These are phyloP conservation scores for Calliphora vomitoria DNA, from an alignment of 2,888 invertebrate species.

Conservation along the genomic window DNA sequence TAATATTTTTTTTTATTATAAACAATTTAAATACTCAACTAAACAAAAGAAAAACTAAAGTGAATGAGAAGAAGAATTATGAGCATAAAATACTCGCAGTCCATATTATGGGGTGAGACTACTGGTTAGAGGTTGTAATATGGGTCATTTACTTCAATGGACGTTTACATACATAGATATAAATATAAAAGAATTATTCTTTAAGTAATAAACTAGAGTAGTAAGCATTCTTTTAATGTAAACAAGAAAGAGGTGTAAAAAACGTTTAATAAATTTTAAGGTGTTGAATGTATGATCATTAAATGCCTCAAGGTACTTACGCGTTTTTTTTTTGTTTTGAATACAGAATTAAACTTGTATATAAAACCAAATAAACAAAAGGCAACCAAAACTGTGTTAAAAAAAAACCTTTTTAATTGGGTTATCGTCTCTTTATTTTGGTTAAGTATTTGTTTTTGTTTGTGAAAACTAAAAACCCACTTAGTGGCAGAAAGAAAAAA, in stretches of 20 bases:
- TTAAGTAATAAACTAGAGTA: conserved; percentile 12
- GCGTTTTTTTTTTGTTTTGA: neutral
- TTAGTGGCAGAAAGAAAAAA: conserved; percentile 29
- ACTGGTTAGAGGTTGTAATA: conserved; percentile 31
- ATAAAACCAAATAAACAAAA: conserved; percentile 16
- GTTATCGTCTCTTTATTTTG: conserved; percentile 40
- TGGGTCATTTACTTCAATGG: conserved; percentile 42
- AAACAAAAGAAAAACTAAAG: no score
- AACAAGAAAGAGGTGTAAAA: neutral
- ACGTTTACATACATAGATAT: neutral
- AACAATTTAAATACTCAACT: conserved; percentile 7
- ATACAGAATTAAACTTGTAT: neutral
- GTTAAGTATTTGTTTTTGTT: conserved; percentile 26
- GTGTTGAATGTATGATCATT: neutral
- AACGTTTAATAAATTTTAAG: neutral
- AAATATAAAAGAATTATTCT: conserved; percentile 23
- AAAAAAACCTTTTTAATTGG: conserved; percentile 61
- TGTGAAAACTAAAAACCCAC: conserved; percentile 66
- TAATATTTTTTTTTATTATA: conserved; percentile 16
- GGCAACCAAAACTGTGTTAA: conserved; percentile 37
- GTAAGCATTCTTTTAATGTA: neutral
- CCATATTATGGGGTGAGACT: neutral
- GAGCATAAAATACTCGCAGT: neutral
- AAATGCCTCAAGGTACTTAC: neutral
- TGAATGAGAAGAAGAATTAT: neutral